A percentile compares a stretch with the other conserved stretches of the same genome.
Conservation (phyloP, 2,888 invertebrate genomes). For the Chydorus sphaericus region DNA sequence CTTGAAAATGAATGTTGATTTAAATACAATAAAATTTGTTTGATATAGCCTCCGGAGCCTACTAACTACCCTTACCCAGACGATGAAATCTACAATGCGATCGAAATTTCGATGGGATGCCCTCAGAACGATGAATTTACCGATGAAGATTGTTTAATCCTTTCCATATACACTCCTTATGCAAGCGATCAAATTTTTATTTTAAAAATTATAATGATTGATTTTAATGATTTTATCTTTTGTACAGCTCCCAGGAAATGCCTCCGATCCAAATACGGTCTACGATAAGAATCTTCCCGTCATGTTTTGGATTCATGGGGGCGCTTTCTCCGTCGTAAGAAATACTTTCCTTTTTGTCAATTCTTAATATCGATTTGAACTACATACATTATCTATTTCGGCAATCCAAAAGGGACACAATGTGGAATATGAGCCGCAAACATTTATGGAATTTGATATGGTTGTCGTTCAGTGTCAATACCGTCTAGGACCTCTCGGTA, state of each 20-base stretch:
- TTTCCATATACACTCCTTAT: conserved; percentile 13
- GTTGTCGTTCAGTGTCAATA: conserved; percentile 40
- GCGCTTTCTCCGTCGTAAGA: conserved; percentile 34
- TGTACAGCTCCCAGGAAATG: conserved; percentile 8
- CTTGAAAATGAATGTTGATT: not conserved
- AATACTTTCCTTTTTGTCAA: not conserved
- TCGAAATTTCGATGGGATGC: not conserved
- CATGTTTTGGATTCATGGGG: conserved; percentile 38
- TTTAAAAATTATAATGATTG: not conserved
- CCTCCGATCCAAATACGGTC: not conserved
- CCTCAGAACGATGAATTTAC: not conserved
- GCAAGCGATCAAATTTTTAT: not conserved
- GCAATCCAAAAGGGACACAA: not conserved
- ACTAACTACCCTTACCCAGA: conserved; percentile 10
- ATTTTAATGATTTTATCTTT: not conserved
- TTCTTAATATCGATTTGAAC: not conserved
- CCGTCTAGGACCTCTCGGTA: conserved; percentile 36
- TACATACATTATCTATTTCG: no score
- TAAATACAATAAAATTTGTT: not conserved
- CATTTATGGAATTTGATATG: conserved; percentile 34
- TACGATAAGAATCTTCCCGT: conserved; percentile 27
- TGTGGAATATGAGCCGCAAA: conserved; percentile 34
- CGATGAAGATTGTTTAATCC: conserved; percentile 11
- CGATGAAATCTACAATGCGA: conserved; percentile 12
- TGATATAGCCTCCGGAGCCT: conserved; percentile 12